Conservation (phyloP, 2,888 invertebrate species). For the Cheilosia vulpina region DNA sequence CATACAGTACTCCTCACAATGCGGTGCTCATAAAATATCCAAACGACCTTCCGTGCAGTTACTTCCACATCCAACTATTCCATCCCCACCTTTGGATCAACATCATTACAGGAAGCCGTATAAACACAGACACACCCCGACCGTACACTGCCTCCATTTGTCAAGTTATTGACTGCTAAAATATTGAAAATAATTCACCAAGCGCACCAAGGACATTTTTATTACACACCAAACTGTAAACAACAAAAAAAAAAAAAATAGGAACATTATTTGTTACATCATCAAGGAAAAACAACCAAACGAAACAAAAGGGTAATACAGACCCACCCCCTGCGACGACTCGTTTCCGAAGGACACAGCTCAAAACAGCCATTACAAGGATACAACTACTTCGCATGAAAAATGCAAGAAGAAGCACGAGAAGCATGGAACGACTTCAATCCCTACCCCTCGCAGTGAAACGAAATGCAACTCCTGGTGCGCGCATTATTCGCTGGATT, state of each 20-base stretch:
- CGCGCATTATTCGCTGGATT: constrained; percentile 72
- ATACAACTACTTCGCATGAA: constrained; percentile 74
- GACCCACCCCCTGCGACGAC: constrained; percentile 45
- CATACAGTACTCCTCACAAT: constrained; percentile 48
- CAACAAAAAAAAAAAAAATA: constrained; percentile 12
- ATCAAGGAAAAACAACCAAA: constrained; percentile 48
- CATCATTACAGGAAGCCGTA: constrained; percentile 1
- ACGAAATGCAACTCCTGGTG: constrained; percentile 63
- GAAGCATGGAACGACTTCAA: constrained; percentile 13
- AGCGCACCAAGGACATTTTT: constrained; percentile 73
- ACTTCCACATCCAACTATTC: constrained; percentile 3
- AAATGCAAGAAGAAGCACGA: constrained; percentile 65
- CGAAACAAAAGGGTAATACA: constrained; percentile 65
- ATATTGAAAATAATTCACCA: constrained; percentile 74
- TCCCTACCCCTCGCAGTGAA: not conserved
- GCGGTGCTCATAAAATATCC: constrained; percentile 72
- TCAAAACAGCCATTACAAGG: constrained; percentile 73
- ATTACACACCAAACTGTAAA: constrained; percentile 62
- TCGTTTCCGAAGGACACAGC: constrained; percentile 56
- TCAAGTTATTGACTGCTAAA: constrained; percentile 76
- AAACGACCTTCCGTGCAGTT: constrained; percentile 52
- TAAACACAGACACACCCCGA: not conserved
- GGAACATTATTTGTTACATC: constrained; percentile 71
- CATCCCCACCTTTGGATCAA: constrained; percentile 22
- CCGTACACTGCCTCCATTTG: constrained; percentile 58